Base-by-base conservation (phyloP, 2,797 vertebrate species). In the Meda fulgida region DNA sequence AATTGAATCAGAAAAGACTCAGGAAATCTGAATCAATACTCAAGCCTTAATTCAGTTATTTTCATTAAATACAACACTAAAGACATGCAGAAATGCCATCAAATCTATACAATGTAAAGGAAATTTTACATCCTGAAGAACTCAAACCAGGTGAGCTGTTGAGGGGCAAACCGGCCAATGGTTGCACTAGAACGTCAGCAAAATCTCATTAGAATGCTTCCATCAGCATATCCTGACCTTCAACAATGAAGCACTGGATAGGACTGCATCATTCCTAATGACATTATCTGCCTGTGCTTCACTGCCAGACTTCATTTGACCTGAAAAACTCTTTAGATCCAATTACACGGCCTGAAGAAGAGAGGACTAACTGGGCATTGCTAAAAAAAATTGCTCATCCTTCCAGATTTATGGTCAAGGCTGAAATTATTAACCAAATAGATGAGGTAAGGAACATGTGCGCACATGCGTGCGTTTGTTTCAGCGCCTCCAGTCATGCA, bases 201-300 rank as follows among this genome's bases (percentile, higher is more conserved):
- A 43, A 58, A 53, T 60, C 26, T 58, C 38, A 40, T 81, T 5
- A 31, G n/a, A n/a, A 31, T n/a, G 26, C 70, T 51, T 65, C 21
- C 4, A 26, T 58, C 60, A 43, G 69, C 36, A 26, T 58, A 67
- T 31, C 19, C 60, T 83, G 85, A 79, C 67, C 43, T 84, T 75
- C 51, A 73, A 66, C 70, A 53, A 34, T 13, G 29, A 19, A 63
- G 40, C 19, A 51, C 46, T 1, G 26, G 34, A 58, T 18, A 19
- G n/a, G 43, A 60, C 18, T 60, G 53, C 19, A 21, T 80, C 78
- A 73, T 48, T 51, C 5, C 53, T 81, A 83, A 84, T 75, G 51
- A 78, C 31, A 72, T 87, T 29, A 86, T 71, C 58, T 78, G 66
- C 26, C 60, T 69, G 77, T 81, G 80, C 23, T 76, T 84, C 78